phyloP scores from a whole-genome alignment of 2,113 vertebrate genomes.

The Synchiropus splendidus region DNA sequence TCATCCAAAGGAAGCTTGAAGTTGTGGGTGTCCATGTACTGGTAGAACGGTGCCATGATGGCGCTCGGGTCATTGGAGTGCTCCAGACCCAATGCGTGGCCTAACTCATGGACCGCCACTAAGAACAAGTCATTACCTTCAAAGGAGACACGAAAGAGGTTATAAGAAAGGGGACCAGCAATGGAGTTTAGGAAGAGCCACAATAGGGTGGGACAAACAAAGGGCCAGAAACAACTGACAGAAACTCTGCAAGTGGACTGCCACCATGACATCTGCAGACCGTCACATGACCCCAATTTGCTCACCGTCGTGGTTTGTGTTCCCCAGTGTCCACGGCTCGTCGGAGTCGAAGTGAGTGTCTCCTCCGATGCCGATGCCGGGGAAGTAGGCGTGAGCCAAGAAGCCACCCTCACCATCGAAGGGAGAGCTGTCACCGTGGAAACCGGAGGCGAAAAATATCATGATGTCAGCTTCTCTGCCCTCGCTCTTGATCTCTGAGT shows the following conservation, averaged over 20 bases:
- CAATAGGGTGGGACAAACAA: not conserved
- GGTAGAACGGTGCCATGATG: constrained; percentile 98
- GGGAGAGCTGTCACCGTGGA: constrained; percentile 95
- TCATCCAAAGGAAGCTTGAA: constrained; percentile 97
- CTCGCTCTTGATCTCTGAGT: constrained; percentile 90
- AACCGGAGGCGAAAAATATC: constrained; percentile 98
- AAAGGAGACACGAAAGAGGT: not conserved
- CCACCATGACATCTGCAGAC: no score
- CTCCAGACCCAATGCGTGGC: constrained; percentile 87
- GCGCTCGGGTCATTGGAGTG: constrained; percentile 95
- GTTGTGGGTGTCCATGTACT: constrained; percentile 98
- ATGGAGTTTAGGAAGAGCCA: no score
- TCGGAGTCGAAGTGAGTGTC: constrained; percentile 97
- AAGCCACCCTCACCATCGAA: constrained; percentile 98
- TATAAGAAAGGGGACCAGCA: not conserved
- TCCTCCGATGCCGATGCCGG: constrained; percentile 93
- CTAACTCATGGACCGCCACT: constrained; percentile 92
- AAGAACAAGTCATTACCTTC: constrained; percentile 92
- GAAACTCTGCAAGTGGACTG: no score
- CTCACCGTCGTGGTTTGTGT: constrained; percentile 91
- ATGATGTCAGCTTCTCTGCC: constrained; percentile 97
- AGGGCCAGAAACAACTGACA: not conserved
- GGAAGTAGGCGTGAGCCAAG: constrained; percentile 95
- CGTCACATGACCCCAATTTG: no score
- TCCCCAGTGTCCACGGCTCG: constrained; percentile 94